Conservation (phyloP, 2,888 invertebrate species). For the Mythimna loreyi region DNA sequence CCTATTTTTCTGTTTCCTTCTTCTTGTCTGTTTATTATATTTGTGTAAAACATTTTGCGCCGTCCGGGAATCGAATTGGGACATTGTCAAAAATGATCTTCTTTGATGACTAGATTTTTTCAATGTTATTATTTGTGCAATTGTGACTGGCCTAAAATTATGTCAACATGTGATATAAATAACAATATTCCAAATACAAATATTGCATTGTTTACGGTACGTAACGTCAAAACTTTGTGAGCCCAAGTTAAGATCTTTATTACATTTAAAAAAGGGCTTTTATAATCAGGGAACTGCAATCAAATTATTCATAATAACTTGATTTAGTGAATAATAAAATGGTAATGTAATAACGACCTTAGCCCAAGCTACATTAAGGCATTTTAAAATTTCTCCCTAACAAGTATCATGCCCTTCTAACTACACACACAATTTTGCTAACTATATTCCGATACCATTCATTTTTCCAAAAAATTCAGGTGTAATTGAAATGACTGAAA, state of each 20-base stretch:
- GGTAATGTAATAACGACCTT: neutral
- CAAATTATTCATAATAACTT: neutral
- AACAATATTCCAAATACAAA: neutral
- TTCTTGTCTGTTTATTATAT: too few relatives aligned
- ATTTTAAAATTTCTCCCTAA: neutral
- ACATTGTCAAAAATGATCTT: neutral
- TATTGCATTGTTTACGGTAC: neutral
- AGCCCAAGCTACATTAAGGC: neutral
- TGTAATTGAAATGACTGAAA: neutral
- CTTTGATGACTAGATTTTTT: too few relatives aligned
- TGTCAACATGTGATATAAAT: neutral
- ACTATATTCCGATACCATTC: constrained; percentile 16
- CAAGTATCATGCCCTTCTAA: constrained; percentile 2
- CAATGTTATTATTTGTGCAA: neutral
- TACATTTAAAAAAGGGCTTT: neutral
- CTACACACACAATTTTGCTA: constrained; percentile 30
- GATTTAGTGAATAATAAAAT: neutral
- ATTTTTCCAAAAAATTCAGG: constrained; percentile 15
- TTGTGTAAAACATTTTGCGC: too few relatives aligned
- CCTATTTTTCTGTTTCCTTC: too few relatives aligned
- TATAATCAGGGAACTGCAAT: neutral
- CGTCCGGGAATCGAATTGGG: too few relatives aligned
- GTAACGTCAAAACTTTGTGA: neutral
- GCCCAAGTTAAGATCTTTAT: neutral
- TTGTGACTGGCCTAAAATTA: neutral